Evolutionary conservation across 2,113 vertebrate genomes (phyloP), one percentile per base, ranked within the genome.

Genomic region (Stigmatopora argus): DNA sequence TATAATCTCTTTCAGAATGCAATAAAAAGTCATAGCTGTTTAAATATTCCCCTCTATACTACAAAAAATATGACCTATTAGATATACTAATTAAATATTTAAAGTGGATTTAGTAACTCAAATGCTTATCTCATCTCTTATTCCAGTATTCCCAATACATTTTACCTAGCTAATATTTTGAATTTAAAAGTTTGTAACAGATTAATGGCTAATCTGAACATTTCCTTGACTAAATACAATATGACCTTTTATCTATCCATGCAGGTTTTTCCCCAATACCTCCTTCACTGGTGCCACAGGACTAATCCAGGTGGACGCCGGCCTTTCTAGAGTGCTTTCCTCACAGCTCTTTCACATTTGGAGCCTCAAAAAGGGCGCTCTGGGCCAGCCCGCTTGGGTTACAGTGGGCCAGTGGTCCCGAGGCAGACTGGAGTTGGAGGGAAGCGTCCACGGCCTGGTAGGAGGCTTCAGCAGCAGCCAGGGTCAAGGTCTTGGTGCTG

Each of bases 311-410:
- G 95, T 98, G 63, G 93, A 93, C 77, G 86, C 87, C 0, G 91
- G 88, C n/a, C 68, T 74, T 38, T 94, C 94, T 19, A 80, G 93
- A 59, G 64, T 98, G 74, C 93, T 93, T 69, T 94, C 95, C 66
- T 93, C 96, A 77, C 94, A 94, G 81, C 93, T 93, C 45, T 96
- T 95, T 83, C 96, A 97, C 68, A 93, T 98, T 49, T 98, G 96
- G 96, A 98, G 93, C 79, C 90, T 98, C 57, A 96, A 98, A 78
- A 92, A 94, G 0, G 95, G 96, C 4, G 94, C 95, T 44, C 72
- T 98, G 0, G 96, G 94, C 47, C 96, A 97, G 69, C 95, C 91
- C 0, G 94, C 95, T 81, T 98, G 96, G 96, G 95, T 94, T 3
- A 95, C 95, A 4, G 86, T 96, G 48, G 96, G 93, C 55, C 94